Percentiles rank a stretch among this genome's conserved stretches.
These are phyloP conservation scores for Bettongia penicillata DNA, from an alignment of 2,113 vertebrate genomes.

Conservation along the genomic window DNA sequence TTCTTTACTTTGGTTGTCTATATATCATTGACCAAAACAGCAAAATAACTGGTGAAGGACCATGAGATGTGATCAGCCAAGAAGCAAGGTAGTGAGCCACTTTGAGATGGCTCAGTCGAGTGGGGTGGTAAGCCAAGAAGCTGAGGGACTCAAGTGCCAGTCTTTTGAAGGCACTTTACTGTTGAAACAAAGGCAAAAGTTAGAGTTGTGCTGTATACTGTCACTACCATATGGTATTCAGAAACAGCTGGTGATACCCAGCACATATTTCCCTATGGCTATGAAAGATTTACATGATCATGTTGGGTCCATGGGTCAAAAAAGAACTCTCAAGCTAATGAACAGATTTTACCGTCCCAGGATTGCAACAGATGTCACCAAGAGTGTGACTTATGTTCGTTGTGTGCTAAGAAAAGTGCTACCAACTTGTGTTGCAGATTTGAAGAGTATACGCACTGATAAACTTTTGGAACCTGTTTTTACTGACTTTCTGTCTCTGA, in stretches of 20 bases:
- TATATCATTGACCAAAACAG: neutral
- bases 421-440: neutral
- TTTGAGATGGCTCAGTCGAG: neutral
- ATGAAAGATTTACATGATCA: neutral
- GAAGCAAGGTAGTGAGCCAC: neutral
- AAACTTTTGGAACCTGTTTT: neutral
- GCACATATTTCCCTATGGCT: neutral
- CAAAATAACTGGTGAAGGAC: neutral
- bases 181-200: neutral
- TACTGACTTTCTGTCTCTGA: neutral
- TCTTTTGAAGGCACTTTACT: neutral
- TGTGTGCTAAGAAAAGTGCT: neutral
- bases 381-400: neutral
- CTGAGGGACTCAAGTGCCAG: neutral
- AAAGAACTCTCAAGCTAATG: neutral
- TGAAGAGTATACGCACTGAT: neutral
- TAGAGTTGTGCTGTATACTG: neutral
- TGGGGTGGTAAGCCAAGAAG: neutral
- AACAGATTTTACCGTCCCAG: neutral
- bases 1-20: neutral
- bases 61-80: neutral
- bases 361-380: neutral
- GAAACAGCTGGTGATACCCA: neutral
- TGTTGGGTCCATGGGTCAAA: neutral
- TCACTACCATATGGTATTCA: neutral